phyloP scores from a whole-genome alignment of 2,113 vertebrate species.

The Piliocolobus tephrosceles region DNA sequence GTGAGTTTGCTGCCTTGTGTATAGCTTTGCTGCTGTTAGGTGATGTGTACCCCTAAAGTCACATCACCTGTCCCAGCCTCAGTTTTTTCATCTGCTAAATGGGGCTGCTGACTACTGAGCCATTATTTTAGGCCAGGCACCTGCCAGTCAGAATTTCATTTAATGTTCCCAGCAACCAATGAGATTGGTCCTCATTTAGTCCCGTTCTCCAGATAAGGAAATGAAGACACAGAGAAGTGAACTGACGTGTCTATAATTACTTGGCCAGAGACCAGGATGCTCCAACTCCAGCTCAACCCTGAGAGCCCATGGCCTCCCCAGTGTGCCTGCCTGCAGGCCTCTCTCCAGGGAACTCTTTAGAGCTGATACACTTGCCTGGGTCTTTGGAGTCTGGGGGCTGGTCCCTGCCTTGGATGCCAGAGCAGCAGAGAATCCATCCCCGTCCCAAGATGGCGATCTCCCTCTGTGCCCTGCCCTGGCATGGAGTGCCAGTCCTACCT shows the following conservation, averaged over 20 bases:
- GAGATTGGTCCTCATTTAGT: neutral
- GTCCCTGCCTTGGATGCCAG: neutral
- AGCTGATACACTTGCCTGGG: neutral
- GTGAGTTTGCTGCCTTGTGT: fast-evolving
- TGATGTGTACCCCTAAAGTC: neutral
- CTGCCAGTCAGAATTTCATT: neutral
- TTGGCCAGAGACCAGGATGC: neutral
- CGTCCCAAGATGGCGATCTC: neutral
- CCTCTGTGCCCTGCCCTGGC: neutral
- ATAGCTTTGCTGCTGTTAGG: neutral
- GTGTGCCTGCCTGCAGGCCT: neutral
- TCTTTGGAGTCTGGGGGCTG: neutral
- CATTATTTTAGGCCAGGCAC: neutral
- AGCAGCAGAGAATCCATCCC: too few species aligned
- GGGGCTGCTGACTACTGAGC: neutral
- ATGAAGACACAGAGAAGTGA: neutral
- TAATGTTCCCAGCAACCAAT: neutral
- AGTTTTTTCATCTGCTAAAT: neutral
- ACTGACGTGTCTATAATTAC: fast-evolving
- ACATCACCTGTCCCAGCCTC: neutral
- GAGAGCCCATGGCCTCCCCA: neutral
- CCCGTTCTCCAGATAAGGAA: neutral
- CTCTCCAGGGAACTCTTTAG: neutral
- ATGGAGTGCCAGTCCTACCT: neutral
- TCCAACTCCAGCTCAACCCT: neutral